Conservation (phyloP, 2,888 invertebrate genomes). For the Argyresthia goedartella region DNA sequence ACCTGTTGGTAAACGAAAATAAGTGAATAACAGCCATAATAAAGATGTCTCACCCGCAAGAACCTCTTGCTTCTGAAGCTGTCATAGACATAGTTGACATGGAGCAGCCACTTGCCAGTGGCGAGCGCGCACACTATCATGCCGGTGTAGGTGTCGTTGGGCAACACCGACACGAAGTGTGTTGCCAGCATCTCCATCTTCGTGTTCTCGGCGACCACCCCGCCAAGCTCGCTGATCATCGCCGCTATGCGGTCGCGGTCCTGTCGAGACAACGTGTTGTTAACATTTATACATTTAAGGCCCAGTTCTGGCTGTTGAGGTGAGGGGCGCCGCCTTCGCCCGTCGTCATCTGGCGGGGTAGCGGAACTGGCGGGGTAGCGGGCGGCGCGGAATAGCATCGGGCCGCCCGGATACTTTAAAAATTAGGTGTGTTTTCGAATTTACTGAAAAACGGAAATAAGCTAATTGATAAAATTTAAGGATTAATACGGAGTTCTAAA, state of each 20-base stretch:
- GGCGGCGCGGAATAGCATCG: too few relatives aligned
- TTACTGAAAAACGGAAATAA: too few relatives aligned
- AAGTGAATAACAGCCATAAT: neutral
- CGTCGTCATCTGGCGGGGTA: too few relatives aligned
- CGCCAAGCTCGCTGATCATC: constrained; percentile 57
- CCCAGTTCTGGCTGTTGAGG: too few relatives aligned
- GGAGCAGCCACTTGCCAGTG: constrained; percentile 58
- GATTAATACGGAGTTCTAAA: too few relatives aligned
- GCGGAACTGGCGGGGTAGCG: too few relatives aligned
- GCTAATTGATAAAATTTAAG: too few relatives aligned
- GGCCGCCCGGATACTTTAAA: too few relatives aligned
- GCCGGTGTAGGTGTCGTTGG: constrained; percentile 53
- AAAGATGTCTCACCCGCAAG: constrained; percentile 32
- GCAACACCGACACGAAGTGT: constrained; percentile 52
- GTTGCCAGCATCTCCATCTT: constrained; percentile 66
- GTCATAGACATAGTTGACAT: constrained; percentile 53
- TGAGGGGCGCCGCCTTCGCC: too few relatives aligned
- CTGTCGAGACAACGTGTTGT: constrained; percentile 19
- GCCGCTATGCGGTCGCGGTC: constrained; percentile 50
- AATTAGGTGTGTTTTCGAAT: too few relatives aligned
- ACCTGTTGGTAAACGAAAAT: too few relatives aligned
- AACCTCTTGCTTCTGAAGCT: constrained; percentile 60
- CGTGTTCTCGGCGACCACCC: constrained; percentile 60
- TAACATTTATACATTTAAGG: too few relatives aligned
- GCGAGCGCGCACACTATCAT: constrained; percentile 64